Evolutionary conservation across 2,113 vertebrate genomes (phyloP).

Genomic region (Bambusicola thoracicus): DNA sequence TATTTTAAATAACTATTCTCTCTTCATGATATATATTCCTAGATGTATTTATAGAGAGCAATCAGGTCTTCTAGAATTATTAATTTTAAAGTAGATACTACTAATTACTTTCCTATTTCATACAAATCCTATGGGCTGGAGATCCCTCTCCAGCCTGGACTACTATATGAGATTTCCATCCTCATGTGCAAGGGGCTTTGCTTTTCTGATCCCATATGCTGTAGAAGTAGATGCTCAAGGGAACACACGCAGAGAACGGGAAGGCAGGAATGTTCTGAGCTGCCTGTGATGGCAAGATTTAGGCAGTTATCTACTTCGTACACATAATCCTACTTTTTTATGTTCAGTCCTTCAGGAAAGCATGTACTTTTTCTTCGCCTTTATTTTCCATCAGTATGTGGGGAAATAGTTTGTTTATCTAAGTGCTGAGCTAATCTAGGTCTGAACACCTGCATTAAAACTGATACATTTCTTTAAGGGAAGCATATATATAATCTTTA

Average conservation of each 20-base stretch:
- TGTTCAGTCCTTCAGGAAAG: neutral
- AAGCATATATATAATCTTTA: neutral
- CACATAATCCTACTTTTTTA: neutral
- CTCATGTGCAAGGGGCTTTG: neutral
- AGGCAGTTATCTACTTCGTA: neutral
- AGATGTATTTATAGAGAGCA: slow-evolving; percentile 33
- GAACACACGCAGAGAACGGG: neutral
- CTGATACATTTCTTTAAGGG: neutral
- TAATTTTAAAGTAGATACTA: slow-evolving; percentile 28
- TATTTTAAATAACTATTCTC: slow-evolving; percentile 24
- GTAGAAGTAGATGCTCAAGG: neutral
- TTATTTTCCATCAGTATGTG: neutral
- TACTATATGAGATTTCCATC: neutral
- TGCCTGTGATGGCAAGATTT: neutral
- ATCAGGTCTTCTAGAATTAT: slow-evolving; percentile 13
- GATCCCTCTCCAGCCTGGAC: neutral
- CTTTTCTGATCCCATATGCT: neutral
- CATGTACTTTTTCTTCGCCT: neutral
- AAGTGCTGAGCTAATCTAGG: neutral
- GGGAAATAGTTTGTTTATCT: neutral
- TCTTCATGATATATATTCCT: neutral
- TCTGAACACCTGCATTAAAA: neutral
- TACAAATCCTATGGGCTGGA: neutral
- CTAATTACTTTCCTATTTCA: slow-evolving; percentile 9
- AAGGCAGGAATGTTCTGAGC: neutral